phyloP scores from a whole-genome alignment of 2,113 vertebrate genomes.

The Mesitornis unicolor region DNA sequence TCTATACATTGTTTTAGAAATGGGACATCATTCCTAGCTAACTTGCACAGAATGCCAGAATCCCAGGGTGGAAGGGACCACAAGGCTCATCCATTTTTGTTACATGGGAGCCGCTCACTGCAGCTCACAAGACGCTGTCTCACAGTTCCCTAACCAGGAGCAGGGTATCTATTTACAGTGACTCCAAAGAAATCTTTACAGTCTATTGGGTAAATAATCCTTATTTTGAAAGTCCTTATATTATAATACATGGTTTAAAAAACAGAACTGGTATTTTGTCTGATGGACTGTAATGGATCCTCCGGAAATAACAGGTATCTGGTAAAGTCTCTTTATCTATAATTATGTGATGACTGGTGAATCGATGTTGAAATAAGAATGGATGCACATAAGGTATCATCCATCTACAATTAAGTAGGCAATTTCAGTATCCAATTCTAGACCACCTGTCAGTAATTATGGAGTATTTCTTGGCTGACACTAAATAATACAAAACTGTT shows the following conservation, averaged over 20 bases:
- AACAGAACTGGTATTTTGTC: not conserved
- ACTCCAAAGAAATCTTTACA: not conserved
- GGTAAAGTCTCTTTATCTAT: not conserved
- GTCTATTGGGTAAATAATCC: not conserved
- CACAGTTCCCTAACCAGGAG: not conserved
- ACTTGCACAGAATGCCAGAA: not conserved
- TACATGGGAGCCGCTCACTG: not conserved
- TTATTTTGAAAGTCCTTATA: not conserved
- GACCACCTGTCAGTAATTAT: conserved; percentile 1
- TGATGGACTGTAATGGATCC: not conserved
- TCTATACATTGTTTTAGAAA: not conserved
- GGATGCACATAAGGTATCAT: not conserved
- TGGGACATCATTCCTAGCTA: not conserved
- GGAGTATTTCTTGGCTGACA: not conserved
- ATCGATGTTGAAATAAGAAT: conserved; percentile 5
- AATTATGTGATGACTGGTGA: conserved; percentile 2
- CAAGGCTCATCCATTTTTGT: not conserved
- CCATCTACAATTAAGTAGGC: not conserved
- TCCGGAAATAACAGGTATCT: conserved; percentile 19
- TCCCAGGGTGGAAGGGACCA: no score
- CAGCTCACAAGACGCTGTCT: not conserved
- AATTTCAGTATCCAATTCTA: not conserved
- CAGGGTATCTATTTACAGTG: not conserved
- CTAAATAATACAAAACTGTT: not conserved
- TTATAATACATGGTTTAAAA: not conserved